These are phyloP conservation scores for Oxystoma pomonae DNA, from an alignment of 2,888 invertebrate species.

Conservation along the genomic window DNA sequence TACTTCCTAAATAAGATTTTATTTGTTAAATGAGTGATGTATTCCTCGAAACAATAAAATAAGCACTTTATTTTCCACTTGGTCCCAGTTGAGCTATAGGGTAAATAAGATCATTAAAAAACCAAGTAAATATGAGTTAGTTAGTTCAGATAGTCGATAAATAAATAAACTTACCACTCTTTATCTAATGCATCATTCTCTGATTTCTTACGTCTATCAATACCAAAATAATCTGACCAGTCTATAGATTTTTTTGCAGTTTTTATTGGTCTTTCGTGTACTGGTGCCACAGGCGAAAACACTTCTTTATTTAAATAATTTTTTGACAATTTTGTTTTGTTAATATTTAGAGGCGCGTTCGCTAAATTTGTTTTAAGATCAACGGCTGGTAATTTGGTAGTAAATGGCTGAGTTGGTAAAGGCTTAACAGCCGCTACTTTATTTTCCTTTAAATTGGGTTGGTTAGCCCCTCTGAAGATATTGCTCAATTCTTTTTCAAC, in stretches of 20 bases:
- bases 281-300: conserved; percentile 32
- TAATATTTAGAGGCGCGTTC: conserved; percentile 18
- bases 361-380: background rate
- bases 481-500: conserved; percentile 65
- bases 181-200: conserved; percentile 51
- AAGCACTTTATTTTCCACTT: too few species aligned
- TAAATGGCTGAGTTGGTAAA: conserved; percentile 19
- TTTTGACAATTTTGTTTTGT: conserved; percentile 22
- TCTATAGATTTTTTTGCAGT: conserved; percentile 71
- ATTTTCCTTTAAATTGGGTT: conserved; percentile 1
- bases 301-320: conserved; percentile 42
- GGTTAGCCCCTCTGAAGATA: conserved; percentile 53
- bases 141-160: too few species aligned
- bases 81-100: too few species aligned
- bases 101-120: too few species aligned
- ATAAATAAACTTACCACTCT: conserved; percentile 47
- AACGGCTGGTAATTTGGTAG: conserved; percentile 18
- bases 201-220: conserved; percentile 71
- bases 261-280: conserved; percentile 45
- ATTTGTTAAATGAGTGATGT: too few species aligned
- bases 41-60: too few species aligned
- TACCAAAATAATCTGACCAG: conserved; percentile 85
- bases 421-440: conserved; percentile 1
- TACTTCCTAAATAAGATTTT: too few species aligned
- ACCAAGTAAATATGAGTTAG: too few species aligned